Conservation (phyloP, 1,140 invertebrate genomes). For the Drosophila albomicans region DNA sequence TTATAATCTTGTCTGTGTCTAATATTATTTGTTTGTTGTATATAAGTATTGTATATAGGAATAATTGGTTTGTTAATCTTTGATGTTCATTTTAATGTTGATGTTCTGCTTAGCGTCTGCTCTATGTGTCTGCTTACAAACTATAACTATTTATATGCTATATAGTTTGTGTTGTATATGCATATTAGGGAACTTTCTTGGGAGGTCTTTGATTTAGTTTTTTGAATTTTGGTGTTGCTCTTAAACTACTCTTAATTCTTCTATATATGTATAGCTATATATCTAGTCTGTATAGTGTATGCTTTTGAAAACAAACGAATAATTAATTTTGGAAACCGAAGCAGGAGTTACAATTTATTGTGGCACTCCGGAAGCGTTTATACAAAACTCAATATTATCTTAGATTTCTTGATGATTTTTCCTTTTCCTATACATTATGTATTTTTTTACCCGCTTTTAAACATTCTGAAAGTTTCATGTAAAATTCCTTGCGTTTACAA, state of each 20-base stretch:
- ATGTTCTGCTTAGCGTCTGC: constrained; percentile 17
- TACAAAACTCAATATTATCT: constrained; percentile 26
- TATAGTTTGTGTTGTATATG: constrained; percentile 63
- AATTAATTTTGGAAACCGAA: constrained; percentile 64
- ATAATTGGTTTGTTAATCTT: constrained; percentile 82
- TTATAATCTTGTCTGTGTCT: constrained; percentile 47
- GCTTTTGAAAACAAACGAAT: constrained; percentile 11
- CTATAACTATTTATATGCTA: constrained; percentile 58
- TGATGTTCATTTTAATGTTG: constrained; percentile 43
- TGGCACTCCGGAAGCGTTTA: constrained; percentile 6
- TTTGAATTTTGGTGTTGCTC: constrained; percentile 62
- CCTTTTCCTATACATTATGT: neutral
- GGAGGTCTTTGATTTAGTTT: constrained; percentile 77
- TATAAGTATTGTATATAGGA: constrained; percentile 78
- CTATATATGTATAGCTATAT: constrained; percentile 12
- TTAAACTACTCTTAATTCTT: constrained; percentile 41
- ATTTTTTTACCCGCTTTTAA: neutral
- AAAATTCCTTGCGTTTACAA: too few relatives aligned
- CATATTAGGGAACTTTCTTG: constrained; percentile 78
- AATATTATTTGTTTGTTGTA: constrained; percentile 54
- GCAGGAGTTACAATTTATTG: constrained; percentile 44
- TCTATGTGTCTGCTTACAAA: constrained; percentile 47
- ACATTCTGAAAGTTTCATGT: too few relatives aligned
- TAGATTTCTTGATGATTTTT: constrained; percentile 15
- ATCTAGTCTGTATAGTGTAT: neutral